Evolutionary conservation across 2,113 vertebrate genomes (phyloP).

Genomic region (Psittacus erithacus): DNA sequence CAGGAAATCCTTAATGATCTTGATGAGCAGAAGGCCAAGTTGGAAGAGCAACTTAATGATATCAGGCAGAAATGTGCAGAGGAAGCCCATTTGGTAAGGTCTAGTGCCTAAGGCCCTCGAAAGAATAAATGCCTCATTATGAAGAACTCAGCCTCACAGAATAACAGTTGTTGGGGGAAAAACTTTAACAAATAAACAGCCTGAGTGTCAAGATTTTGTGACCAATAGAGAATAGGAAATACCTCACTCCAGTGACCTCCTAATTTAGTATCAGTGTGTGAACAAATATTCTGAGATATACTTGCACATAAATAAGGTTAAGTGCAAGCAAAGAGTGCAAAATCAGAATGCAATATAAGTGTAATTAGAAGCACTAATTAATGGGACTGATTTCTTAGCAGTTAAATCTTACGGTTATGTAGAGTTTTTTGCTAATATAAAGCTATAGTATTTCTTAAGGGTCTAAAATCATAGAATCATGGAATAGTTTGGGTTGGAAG

Average conservation of each 20-base stretch:
- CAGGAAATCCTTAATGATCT: slow-evolving; percentile 90
- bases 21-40: slow-evolving; percentile 89
- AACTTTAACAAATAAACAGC: background rate
- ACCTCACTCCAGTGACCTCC: background rate
- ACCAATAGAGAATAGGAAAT: background rate
- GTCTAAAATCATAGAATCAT: background rate
- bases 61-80: slow-evolving; percentile 90
- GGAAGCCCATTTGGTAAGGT: slow-evolving; percentile 87
- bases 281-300: background rate
- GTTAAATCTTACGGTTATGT: background rate
- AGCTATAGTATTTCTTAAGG: background rate
- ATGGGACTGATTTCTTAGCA: background rate
- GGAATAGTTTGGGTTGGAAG: background rate
- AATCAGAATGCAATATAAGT: background rate
- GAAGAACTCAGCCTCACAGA: background rate
- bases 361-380: background rate
- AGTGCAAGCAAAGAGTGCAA: background rate
- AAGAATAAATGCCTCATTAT: background rate
- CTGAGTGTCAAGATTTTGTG: background rate
- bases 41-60: slow-evolving; percentile 90
- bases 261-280: background rate
- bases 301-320: background rate
- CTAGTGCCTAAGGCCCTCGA: background rate
- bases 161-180: background rate
- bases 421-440: background rate